Percentiles rank a stretch among this genome's conserved stretches.
Conservation (phyloP, 2,113 vertebrate species). For the Sisor rabdophorus region DNA sequence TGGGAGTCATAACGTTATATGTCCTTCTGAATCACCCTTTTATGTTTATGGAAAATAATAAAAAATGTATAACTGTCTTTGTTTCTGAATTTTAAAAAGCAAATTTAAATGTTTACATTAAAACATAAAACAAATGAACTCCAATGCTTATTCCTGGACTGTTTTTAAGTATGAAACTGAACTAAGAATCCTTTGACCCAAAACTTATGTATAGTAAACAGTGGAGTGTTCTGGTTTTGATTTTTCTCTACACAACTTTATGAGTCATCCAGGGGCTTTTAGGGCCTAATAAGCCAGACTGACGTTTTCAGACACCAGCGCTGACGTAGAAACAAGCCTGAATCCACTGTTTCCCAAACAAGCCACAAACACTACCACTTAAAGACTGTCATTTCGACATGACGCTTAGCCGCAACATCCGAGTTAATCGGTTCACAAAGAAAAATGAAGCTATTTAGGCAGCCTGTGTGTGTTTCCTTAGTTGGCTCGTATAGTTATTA, state of each 20-base stretch:
- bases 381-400: background rate
- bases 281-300: background rate
- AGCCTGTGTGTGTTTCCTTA: constrained; percentile 26
- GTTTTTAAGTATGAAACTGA: background rate
- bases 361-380: constrained; percentile 1
- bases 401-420: background rate
- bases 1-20: constrained; percentile 25
- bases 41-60: background rate
- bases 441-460: constrained; percentile 12
- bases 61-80: background rate
- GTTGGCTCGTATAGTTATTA: constrained; percentile 38
- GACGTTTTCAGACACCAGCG: background rate
- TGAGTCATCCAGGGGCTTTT: constrained; percentile 21
- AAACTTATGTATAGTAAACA: background rate
- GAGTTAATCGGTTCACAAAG: background rate
- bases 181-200: background rate
- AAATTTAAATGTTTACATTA: background rate
- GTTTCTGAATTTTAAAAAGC: background rate
- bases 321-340: constrained; percentile 12
- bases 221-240: background rate
- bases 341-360: constrained; percentile 14
- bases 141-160: too few relatives aligned
- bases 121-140: background rate
- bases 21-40: constrained; percentile 29
- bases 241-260: background rate